Conservation (phyloP, 2,797 vertebrate genomes). For the Myripristis jacobus region DNA sequence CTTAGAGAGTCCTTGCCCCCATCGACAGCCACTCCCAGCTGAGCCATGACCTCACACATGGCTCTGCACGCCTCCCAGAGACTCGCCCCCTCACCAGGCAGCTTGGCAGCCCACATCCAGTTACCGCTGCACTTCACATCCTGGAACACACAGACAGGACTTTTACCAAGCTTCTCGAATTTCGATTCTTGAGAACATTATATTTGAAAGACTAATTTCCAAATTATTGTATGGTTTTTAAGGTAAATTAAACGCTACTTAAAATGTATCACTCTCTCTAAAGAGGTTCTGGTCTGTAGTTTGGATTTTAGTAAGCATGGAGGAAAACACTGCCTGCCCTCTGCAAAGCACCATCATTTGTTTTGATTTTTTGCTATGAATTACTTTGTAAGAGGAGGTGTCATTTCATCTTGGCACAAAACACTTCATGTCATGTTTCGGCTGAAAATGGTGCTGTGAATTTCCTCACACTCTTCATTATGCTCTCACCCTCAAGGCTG, state of each 20-base stretch:
- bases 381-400: not conserved
- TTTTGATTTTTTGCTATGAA: not conserved
- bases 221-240: too few species aligned
- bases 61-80: conserved; percentile 89
- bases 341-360: not conserved
- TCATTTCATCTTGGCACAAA: not conserved
- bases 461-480: not conserved
- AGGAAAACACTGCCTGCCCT: not conserved
- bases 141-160: conserved; percentile 68
- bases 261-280: too few species aligned
- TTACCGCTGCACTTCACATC: conserved; percentile 96
- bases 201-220: too few species aligned
- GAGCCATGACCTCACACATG: conserved; percentile 88
- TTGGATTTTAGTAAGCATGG: too few species aligned
- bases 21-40: conserved; percentile 91
- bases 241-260: too few species aligned
- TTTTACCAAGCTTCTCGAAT: not conserved
- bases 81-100: conserved; percentile 87
- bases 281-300: too few species aligned
- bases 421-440: not conserved
- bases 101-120: conserved; percentile 97
- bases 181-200: too few species aligned
- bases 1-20: conserved; percentile 96
- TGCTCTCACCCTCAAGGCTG: conserved; percentile 84
- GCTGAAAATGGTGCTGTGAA: not conserved